Evolutionary conservation across 2,797 vertebrate genomes (phyloP), one percentile per base, ranked within the genome.

Genomic region (Dromococcyx pavoninus): DNA sequence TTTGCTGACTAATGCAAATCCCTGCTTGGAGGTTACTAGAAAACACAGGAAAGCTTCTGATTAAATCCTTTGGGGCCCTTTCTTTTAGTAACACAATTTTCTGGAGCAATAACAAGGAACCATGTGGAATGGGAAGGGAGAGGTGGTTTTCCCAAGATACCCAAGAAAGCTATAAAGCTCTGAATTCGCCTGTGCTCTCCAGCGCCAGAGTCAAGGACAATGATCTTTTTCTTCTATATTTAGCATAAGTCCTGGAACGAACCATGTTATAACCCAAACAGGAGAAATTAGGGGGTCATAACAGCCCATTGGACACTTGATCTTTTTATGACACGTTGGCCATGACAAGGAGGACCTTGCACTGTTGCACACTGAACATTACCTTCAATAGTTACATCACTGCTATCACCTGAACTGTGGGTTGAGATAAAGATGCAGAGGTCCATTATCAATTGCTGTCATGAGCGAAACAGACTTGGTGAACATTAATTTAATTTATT

Each of bases 11-110:
- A 94, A 88, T 6, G 7, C 30, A 69, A 72, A 76, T 57, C 39
- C 77, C 72, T 85, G 56, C 70, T 78, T 32, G 46, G 62, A 83
- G 54, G 57, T 92, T 71, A 89, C 83, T 70, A 90, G 89, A 77
- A 93, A 93, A 92, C 86, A 35, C 43, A 56, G 77, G 60, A 74
- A 95, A 96, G 94, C 81, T 97, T 96, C 73, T 72, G 90, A 96
- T 82, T 92, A 70, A 94, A 79, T 66, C 37, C 64, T 93, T 32
- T 76, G 1, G 65, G 90, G 85, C 60, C 86, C 83, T 37, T n/a
- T 44, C 50, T 79, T 78, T 80, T 73, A 87, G 37, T 50, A 64
- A 73, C 6, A 3, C 90, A 46, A 83, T 91, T 89, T 93, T 66
- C 79, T 64, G 83, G 75, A 89, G 82, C 6, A 4, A 69, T 86